Evolutionary conservation across 2,113 vertebrate species (phyloP).

Genomic region (Mixornis gularis): DNA sequence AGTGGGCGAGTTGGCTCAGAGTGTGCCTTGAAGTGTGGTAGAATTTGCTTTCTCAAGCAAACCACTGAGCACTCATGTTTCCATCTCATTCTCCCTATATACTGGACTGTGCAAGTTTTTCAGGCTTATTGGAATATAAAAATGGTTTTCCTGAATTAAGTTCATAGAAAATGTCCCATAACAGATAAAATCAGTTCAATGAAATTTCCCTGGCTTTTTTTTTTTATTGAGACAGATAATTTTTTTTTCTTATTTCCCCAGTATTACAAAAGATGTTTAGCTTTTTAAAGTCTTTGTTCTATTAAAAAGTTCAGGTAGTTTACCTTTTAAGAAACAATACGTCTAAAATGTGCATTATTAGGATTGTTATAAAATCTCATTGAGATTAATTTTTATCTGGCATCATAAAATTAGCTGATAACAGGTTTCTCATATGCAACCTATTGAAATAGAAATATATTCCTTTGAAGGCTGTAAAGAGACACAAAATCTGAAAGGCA

Average conservation of each 20-base stretch:
- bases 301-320: not conserved
- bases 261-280: not conserved
- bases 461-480: not conserved
- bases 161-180: not conserved
- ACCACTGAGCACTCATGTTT: not conserved
- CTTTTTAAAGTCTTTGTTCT: not conserved
- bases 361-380: not conserved
- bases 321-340: not conserved
- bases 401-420: not conserved
- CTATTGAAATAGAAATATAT: not conserved
- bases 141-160: not conserved
- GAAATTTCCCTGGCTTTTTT: not conserved
- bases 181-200: not conserved
- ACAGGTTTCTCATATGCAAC: not conserved
- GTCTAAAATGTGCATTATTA: not conserved
- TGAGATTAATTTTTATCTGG: not conserved
- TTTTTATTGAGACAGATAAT: not conserved
- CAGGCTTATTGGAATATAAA: not conserved
- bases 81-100: not conserved
- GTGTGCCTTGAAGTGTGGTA: not conserved
- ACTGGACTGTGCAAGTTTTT: not conserved
- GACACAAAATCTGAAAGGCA: not conserved
- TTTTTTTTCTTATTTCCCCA: not conserved
- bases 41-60: not conserved
- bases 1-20: not conserved